phyloP scores from a whole-genome alignment of 2,888 invertebrate genomes.

The Orchesella flavescens region DNA sequence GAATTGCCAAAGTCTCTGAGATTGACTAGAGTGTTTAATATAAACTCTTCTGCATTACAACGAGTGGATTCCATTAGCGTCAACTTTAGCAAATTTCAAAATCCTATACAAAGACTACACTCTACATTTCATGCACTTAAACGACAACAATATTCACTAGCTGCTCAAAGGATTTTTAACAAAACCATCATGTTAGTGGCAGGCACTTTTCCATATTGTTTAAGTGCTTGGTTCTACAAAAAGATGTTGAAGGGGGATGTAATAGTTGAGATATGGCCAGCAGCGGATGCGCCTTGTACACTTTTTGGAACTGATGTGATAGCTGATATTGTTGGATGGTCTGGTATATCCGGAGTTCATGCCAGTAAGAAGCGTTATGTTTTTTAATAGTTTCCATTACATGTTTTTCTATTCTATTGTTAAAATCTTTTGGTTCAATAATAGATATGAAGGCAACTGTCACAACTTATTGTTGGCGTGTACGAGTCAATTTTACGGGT shows the following conservation, averaged over 20 bases:
- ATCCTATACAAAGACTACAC: conserved; percentile 28
- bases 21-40: conserved; percentile 19
- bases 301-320: conserved; percentile 27
- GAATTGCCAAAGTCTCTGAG: conserved; percentile 16
- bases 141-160: not conserved
- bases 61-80: conserved; percentile 18
- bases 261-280: conserved; percentile 31
- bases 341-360: conserved; percentile 29
- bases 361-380: conserved; percentile 34
- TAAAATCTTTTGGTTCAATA: not conserved
- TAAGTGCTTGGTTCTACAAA: conserved; percentile 24
- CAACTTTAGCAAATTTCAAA: not conserved
- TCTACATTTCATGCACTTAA: conserved; percentile 33
- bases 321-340: conserved; percentile 43
- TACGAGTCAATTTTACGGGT: conserved; percentile 32
- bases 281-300: conserved; percentile 24
- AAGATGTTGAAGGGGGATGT: conserved; percentile 26
- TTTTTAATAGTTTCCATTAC: too few relatives aligned
- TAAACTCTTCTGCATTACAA: not conserved
- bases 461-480: conserved; percentile 35
- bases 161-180: conserved; percentile 33
- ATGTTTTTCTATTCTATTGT: not conserved
- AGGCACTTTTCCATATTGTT: not conserved
- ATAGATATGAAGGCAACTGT: conserved; percentile 47
- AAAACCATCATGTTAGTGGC: conserved; percentile 23